phyloP scores from a whole-genome alignment of 64 coral and sea anemone species.

The Trachythela sp. region DNA sequence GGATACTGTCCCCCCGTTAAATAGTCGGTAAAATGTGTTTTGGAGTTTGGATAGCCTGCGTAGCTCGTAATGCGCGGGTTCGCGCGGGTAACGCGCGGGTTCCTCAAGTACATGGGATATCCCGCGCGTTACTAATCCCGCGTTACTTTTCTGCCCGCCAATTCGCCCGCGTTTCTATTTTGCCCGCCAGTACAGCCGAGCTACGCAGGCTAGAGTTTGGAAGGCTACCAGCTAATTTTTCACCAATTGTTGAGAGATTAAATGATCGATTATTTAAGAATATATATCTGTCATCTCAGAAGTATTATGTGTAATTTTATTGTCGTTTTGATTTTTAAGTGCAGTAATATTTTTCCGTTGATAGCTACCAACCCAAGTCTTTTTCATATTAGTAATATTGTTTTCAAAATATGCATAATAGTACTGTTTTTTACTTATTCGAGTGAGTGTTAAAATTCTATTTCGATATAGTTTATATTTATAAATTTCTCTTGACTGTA shows the following conservation, averaged over 20 bases:
- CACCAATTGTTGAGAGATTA: conserved; percentile 28
- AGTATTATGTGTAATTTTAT: background rate
- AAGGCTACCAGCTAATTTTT: background rate
- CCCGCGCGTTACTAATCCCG: too few relatives aligned
- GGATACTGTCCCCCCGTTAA: background rate
- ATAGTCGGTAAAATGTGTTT: background rate
- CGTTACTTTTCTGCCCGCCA: too few relatives aligned
- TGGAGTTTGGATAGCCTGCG: too few relatives aligned
- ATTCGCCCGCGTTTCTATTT: too few relatives aligned
- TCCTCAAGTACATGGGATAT: too few relatives aligned
- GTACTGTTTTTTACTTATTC: conserved; percentile 50
- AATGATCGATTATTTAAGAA: background rate
- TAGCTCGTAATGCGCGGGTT: too few relatives aligned
- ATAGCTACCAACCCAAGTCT: conserved; percentile 48
- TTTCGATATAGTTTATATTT: conserved; percentile 47
- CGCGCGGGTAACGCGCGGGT: too few relatives aligned
- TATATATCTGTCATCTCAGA: background rate
- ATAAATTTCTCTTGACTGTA: background rate
- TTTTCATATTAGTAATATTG: conserved; percentile 46
- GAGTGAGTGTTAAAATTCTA: conserved; percentile 30
- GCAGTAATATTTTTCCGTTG: conserved; percentile 30
- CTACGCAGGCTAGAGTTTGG: background rate
- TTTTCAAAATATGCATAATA: conserved; percentile 29
- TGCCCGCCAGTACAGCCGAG: too few relatives aligned
- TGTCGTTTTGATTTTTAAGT: background rate